Evolutionary conservation across 2,797 vertebrate species (phyloP).

Genomic region (Hapalemur alaotrensis): DNA sequence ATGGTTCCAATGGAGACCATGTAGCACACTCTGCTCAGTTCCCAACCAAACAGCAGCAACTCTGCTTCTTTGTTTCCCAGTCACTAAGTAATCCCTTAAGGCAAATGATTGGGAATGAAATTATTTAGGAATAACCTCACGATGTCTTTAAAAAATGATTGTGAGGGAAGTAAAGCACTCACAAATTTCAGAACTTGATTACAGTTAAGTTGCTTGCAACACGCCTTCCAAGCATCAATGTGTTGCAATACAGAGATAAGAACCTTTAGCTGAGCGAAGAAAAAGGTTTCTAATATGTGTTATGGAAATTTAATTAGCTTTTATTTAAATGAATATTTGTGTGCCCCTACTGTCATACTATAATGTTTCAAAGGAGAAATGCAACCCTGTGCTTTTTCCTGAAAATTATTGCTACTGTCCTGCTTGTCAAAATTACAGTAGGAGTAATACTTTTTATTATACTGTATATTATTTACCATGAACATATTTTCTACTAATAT

Average conservation of each 20-base stretch:
- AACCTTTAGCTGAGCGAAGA: neutral
- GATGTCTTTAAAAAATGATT: neutral
- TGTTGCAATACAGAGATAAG: neutral
- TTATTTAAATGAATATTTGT: neutral
- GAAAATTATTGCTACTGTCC: neutral
- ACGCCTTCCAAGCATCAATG: neutral
- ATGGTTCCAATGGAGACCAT: rapidly evolving
- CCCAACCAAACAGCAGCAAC: neutral
- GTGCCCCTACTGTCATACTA: neutral
- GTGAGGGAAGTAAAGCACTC: neutral
- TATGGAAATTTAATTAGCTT: neutral
- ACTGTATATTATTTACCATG: neutral
- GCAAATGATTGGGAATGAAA: neutral
- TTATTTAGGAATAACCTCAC: neutral
- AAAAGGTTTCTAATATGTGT: neutral
- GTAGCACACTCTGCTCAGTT: neutral
- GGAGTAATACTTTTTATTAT: neutral
- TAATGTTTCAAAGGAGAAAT: neutral
- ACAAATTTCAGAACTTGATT: neutral
- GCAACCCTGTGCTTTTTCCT: neutral
- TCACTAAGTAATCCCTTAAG: neutral
- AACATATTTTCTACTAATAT: neutral
- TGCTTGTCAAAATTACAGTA: neutral
- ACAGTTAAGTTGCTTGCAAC: neutral
- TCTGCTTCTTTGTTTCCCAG: neutral